A percentile compares a stretch with the other conserved stretches of the same genome.
phyloP scores from a whole-genome alignment of 2,888 invertebrate species.

The Cerastis leucographa region DNA sequence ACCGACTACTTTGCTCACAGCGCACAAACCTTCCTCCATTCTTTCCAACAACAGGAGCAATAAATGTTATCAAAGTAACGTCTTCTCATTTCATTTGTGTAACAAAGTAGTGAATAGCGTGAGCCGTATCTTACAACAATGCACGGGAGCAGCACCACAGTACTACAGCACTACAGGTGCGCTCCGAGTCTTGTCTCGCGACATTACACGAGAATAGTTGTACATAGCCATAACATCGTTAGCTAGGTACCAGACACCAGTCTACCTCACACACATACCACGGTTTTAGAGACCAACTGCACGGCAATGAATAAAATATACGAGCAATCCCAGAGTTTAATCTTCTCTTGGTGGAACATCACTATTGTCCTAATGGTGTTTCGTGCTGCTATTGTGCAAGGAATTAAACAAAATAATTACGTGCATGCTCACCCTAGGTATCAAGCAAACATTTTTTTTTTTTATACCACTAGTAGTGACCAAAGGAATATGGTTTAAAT shows the following conservation, averaged over 20 bases:
- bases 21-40: slow-evolving; percentile 28
- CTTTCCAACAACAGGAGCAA: slow-evolving; percentile 52
- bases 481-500: slow-evolving; percentile 32
- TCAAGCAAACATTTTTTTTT: slow-evolving; percentile 13
- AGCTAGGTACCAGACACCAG: slow-evolving; percentile 36
- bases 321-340: slow-evolving; percentile 68
- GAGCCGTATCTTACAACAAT: slow-evolving; percentile 58
- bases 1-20: not conserved
- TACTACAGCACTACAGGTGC: slow-evolving; percentile 68
- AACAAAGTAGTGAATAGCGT: slow-evolving; percentile 64
- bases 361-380: slow-evolving; percentile 54
- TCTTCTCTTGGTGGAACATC: slow-evolving; percentile 63
- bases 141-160: slow-evolving; percentile 52
- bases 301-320: slow-evolving; percentile 71
- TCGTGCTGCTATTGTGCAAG: slow-evolving; percentile 40
- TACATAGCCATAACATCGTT: slow-evolving; percentile 66
- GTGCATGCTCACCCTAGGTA: slow-evolving; percentile 2
- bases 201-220: slow-evolving; percentile 74
- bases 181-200: slow-evolving; percentile 70
- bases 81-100: slow-evolving; percentile 60
- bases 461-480: not conserved
- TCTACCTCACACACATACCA: slow-evolving; percentile 54
- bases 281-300: slow-evolving; percentile 60
- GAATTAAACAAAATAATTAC: slow-evolving; percentile 48
- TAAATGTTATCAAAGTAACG: slow-evolving; percentile 58